Evolutionary conservation across 2,797 vertebrate genomes (phyloP).

Genomic region (Siniperca undulata): DNA sequence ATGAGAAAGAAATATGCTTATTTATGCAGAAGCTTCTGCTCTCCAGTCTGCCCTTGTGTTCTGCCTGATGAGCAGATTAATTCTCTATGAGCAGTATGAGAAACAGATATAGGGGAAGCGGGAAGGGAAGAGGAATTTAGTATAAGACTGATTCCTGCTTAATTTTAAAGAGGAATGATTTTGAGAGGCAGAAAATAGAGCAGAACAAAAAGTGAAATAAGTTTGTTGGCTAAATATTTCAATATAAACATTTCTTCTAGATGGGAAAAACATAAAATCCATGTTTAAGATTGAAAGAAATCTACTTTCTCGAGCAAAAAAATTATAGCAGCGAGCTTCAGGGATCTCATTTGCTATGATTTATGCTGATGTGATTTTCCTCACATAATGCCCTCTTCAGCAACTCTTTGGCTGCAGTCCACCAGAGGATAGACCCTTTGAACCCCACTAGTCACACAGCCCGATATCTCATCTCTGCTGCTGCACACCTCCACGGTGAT

Average conservation of each 20-base stretch:
- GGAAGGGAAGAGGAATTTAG: conserved; percentile 22
- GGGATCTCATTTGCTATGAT: conserved; percentile 63
- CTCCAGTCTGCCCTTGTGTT: conserved; percentile 65
- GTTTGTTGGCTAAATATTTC: conserved; percentile 1
- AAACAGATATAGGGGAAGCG: conserved; percentile 16
- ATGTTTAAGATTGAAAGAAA: conserved; percentile 15
- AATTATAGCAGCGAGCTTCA: conserved; percentile 19
- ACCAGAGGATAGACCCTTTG: conserved; percentile 67
- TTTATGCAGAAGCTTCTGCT: conserved; percentile 62
- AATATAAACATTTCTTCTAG: background rate
- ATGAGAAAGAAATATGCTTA: conserved; percentile 46
- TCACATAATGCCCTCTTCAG: conserved; percentile 64
- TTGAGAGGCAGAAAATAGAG: conserved; percentile 10
- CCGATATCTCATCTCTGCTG: conserved; percentile 49
- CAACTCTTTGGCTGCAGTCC: conserved; percentile 60
- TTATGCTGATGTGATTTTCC: conserved; percentile 65
- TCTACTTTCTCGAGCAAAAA: background rate
- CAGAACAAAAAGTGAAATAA: conserved; percentile 4
- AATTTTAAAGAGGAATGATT: conserved; percentile 21
- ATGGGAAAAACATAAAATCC: background rate
- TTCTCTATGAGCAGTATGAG: conserved; percentile 42
- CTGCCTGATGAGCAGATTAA: conserved; percentile 72
- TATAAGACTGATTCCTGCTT: conserved; percentile 22
- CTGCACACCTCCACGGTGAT: conserved; percentile 52
- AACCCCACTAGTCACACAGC: conserved; percentile 46